Conservation (phyloP, 1,140 invertebrate genomes). For the Drosophila seguyi region DNA sequence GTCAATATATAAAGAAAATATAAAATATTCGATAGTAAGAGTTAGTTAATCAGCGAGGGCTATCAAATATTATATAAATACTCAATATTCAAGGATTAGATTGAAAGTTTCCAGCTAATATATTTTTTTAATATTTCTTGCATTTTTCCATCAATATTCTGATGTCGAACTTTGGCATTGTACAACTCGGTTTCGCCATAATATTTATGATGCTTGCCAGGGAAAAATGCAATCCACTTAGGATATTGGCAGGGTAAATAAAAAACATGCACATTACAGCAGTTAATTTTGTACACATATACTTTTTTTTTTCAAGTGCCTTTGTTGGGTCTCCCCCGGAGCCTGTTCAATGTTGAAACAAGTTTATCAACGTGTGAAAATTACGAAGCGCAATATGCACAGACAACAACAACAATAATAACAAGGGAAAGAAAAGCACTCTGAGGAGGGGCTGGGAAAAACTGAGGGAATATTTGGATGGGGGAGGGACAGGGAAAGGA, state of each 20-base stretch:
- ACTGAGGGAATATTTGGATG: slow-evolving; percentile 5
- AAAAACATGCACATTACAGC: neutral
- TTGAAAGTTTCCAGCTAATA: no score
- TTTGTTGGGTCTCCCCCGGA: slow-evolving; percentile 20
- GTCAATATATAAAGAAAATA: no score
- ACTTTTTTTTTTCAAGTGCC: slow-evolving; percentile 22
- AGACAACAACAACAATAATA: slow-evolving; percentile 42
- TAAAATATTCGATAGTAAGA: no score
- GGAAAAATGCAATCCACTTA: slow-evolving; percentile 7
- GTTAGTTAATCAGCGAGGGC: no score
- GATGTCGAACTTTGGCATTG: no score
- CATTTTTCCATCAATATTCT: no score
- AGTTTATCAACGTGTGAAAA: slow-evolving; percentile 83
- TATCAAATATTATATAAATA: no score
- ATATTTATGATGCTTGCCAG: neutral
- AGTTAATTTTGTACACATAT: neutral
- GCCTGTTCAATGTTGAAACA: slow-evolving; percentile 65
- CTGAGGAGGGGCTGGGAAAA: neutral
- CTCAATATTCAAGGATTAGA: no score
- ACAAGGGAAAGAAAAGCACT: neutral
- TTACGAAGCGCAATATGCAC: slow-evolving; percentile 68
- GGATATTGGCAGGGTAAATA: neutral
- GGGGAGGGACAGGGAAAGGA: neutral
- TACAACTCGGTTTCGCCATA: no score
- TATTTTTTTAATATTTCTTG: no score